Conservation (phyloP, 2,888 invertebrate species). For the Hirtodrosophila trivittata region DNA sequence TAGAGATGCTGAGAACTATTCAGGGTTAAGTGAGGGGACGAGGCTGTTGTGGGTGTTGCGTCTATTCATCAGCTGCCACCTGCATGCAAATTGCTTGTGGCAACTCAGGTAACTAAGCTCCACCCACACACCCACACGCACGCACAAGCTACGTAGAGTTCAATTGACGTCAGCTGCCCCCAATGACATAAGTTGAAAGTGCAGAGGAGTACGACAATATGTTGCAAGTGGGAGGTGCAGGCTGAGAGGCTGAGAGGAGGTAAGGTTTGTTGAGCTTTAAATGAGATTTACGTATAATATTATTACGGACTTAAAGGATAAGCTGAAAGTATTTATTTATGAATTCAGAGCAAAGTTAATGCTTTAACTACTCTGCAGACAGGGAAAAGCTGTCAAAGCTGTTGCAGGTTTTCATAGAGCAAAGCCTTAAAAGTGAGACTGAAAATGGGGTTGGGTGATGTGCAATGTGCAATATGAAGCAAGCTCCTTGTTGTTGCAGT, state of each 20-base stretch:
- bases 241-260: too few species aligned
- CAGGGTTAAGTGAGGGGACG: conserved; percentile 5
- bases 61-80: background rate
- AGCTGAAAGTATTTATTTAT: too few species aligned
- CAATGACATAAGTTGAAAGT: conserved; percentile 3
- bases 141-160: background rate
- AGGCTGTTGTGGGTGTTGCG: conserved; percentile 1
- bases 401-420: too few species aligned
- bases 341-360: too few species aligned
- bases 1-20: conserved; percentile 6
- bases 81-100: conserved; percentile 24
- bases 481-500: background rate
- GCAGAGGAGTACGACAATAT: too few species aligned
- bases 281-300: too few species aligned
- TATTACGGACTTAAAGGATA: too few species aligned
- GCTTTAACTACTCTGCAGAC: too few species aligned
- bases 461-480: background rate
- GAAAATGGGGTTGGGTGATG: background rate
- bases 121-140: background rate
- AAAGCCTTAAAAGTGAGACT: background rate
- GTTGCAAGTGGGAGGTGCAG: too few species aligned
- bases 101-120: background rate
- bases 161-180: conserved; percentile 13
- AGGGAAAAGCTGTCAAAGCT: too few species aligned
- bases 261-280: too few species aligned